These are phyloP conservation scores for Riparia riparia DNA, from an alignment of 2,113 vertebrate genomes.

Conservation along the genomic window DNA sequence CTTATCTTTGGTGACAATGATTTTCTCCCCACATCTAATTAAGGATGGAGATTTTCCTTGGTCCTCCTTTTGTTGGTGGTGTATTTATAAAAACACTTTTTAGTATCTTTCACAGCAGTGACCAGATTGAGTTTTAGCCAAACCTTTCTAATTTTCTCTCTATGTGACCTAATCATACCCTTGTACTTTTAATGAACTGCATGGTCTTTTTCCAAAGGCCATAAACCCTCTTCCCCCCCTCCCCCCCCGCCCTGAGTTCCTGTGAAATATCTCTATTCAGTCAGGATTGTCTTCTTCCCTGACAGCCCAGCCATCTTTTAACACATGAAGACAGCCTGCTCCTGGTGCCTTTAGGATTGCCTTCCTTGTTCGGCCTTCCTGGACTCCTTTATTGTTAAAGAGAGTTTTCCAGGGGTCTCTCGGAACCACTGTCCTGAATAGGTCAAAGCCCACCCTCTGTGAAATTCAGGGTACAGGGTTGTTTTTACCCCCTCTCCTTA, in stretches of 20 bases:
- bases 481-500: not conserved
- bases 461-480: not conserved
- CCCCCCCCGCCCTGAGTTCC: not conserved
- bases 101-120: not conserved
- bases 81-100: not conserved
- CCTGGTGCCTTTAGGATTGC: not conserved
- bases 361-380: not conserved
- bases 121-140: not conserved
- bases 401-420: not conserved
- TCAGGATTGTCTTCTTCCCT: not conserved
- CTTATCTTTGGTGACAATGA: not conserved
- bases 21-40: not conserved
- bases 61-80: not conserved
- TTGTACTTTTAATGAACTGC: not conserved
- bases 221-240: not conserved
- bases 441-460: not conserved
- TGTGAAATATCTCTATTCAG: not conserved
- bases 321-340: not conserved
- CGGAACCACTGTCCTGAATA: not conserved
- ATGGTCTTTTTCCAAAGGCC: not conserved
- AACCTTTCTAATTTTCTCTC: not conserved
- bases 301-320: not conserved
- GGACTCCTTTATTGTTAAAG: not conserved
- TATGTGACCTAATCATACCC: not conserved
- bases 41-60: not conserved